Evolutionary conservation across 35 echinoderm and acorn worm genomes (phyloP), one percentile per base, ranked within the genome.

Genomic region (Eucidaris tribuloides): DNA sequence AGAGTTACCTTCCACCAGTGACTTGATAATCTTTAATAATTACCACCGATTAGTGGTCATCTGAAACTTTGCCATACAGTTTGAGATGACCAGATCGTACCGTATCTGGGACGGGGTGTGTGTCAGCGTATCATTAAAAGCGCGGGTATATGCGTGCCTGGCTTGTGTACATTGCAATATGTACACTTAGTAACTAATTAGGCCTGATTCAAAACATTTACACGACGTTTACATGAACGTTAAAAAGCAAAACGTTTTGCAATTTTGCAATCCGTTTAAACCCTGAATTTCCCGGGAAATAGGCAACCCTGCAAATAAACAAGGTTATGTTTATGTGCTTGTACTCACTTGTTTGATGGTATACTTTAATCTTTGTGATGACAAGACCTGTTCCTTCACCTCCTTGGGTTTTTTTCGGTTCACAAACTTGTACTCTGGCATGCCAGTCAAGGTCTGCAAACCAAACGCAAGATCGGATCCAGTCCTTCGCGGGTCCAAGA

Each of bases 341-440:
- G 15, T 25, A 24, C 49, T 7, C 58, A 97, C 94, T 90, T 97
- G 81, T 80, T 92, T 76, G 58, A 97, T 88, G 19, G 82, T 86
- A 58, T 92, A 81, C 65, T 84, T 89, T 7, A 97, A 38, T 64
- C 94, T 81, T 14, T 76, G 82, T 29, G 94, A 97, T 34, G 84
- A 50, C 41, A 97, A 65, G 30, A 97, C 90, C 55, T 80, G 44
- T 56, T 80, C 78, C 14, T 81, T 97, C 18, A 97, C 77, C 44
- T 89, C 58, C 43, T 59, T 54, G 17, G 71, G 66, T 31, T 85
- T 81, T 41, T 89, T 76, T 50, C 80, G 76, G 1, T 71, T 84
- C 32, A 87, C 78, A 86, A 89, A 89, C 62, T 92, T 92, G 89
- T 97, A 97, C 78, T 92, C 85, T 45, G 94, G 94, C n/a, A 97